Base-by-base conservation (phyloP, 1,140 invertebrate species). In the Lucilia sericata region DNA sequence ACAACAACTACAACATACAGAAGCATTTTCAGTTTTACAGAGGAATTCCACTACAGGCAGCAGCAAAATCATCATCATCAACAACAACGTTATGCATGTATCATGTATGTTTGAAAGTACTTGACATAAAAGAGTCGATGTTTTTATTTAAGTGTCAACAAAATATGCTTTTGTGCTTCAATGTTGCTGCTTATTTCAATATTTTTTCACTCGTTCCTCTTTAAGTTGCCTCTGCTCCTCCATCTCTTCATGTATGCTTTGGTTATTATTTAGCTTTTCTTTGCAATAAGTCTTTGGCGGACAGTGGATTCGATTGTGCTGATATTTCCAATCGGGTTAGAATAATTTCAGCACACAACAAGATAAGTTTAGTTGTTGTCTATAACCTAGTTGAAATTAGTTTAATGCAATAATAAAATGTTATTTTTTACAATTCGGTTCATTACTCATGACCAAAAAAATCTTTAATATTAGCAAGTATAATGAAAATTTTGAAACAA, bases 121-220 rank as follows among this genome's bases (percentile, higher is more conserved):
- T 70, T n/a, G 55, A 17, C n/a, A 70, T 21, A 21, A 21, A 70
- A 70, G 65, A 70, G 65, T 70, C n/a, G 65, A 19, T 70, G 65
- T 70, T 70, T 70, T 12, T 21, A 70, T 70, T 70, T 19, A 70
- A 70, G 65, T 70, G 65, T 70, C 65, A 70, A 70, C 65, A 70
- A 70, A 70, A 70, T 70, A 70, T 70, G 65, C 65, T 70, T 19
- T 70, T 70, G 65, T 70, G 12, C n/a, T 70, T 25, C 19, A 70
- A 70, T 70, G 65, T 70, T 70, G 65, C 65, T 70, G 21, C 19
- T 70, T 70, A 70, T 70, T 70, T 70, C 51, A 7, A 2, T 55
- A 55, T 13, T 55, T 55, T 55, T 55, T 55, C 0, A 14, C 17
- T 55, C 14, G 51, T 7, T 14, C 5, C 51, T 13, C 51, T 55